Conservation (phyloP, 1,140 invertebrate species). For the Oscheius sp. region DNA sequence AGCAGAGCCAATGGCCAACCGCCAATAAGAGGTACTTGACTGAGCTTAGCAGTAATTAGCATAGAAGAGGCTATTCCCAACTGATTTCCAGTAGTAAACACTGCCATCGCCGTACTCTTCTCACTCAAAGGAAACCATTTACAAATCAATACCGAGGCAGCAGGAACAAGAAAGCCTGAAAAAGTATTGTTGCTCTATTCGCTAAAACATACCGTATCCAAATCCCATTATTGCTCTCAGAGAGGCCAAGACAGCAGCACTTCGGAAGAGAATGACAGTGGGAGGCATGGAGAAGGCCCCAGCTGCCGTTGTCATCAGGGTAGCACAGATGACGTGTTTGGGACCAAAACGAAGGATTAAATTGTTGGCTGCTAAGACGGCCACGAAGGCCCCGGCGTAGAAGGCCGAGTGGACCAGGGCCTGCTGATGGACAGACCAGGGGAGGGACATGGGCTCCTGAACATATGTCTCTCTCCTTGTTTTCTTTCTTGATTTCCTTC, state of each 20-base stretch:
- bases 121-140: slow-evolving; percentile 36
- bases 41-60: slow-evolving; percentile 31
- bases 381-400: slow-evolving; percentile 28
- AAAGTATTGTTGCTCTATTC: not conserved
- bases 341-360: slow-evolving; percentile 22
- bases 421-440: slow-evolving; percentile 14
- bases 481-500: too few relatives aligned
- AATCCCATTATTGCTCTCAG: slow-evolving; percentile 34
- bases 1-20: slow-evolving; percentile 37
- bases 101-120: slow-evolving; percentile 36
- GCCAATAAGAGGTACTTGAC: slow-evolving; percentile 26
- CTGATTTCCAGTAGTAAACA: slow-evolving; percentile 41
- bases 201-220: slow-evolving; percentile 24
- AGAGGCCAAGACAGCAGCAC: not conserved
- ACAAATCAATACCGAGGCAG: slow-evolving; percentile 34
- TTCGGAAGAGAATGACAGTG: slow-evolving; percentile 4
- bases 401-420: slow-evolving; percentile 29
- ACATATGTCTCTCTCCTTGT: not conserved
- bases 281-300: slow-evolving; percentile 26
- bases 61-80: slow-evolving; percentile 33
- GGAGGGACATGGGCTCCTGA: not conserved
- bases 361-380: slow-evolving; percentile 16
- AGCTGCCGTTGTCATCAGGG: slow-evolving; percentile 15
- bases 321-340: slow-evolving; percentile 23
- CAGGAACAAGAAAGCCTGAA: slow-evolving; percentile 35